Evolutionary conservation across 1,140 invertebrate genomes (phyloP).

Genomic region (Bombus polaris): DNA sequence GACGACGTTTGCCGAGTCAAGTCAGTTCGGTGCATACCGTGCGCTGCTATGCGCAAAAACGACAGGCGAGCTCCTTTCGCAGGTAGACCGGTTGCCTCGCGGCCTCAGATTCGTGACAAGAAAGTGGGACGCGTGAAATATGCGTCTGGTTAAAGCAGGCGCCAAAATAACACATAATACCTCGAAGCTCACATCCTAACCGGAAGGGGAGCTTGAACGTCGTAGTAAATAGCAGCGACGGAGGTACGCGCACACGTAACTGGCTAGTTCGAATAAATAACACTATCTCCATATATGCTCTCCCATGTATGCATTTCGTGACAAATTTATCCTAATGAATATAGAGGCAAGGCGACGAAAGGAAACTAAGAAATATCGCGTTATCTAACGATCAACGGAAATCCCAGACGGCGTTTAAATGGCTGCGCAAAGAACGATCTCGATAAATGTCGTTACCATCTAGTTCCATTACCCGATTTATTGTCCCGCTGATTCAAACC

Average conservation of each 20-base stretch:
- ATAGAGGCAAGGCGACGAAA: neutral
- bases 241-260: neutral
- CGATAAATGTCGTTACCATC: slow-evolving; percentile 11
- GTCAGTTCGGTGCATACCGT: slow-evolving; percentile 44
- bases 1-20: slow-evolving; percentile 53
- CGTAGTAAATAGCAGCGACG: slow-evolving; percentile 17
- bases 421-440: neutral
- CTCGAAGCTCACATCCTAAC: neutral
- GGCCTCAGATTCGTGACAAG: slow-evolving; percentile 59
- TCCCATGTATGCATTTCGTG: neutral
- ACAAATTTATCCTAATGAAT: slow-evolving; percentile 23
- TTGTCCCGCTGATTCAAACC: neutral
- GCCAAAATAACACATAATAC: slow-evolving; percentile 62
- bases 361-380: too few species aligned
- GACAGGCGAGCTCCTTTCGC: slow-evolving; percentile 53
- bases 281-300: neutral
- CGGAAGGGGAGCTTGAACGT: neutral
- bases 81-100: slow-evolving; percentile 47
- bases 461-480: neutral
- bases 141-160: slow-evolving; percentile 62
- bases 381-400: neutral
- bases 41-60: slow-evolving; percentile 58
- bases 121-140: slow-evolving; percentile 68
- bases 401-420: neutral
- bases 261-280: slow-evolving; percentile 24